These are phyloP conservation scores for Drosophila fungiperda DNA, from an alignment of 2,888 invertebrate genomes.

Conservation along the genomic window DNA sequence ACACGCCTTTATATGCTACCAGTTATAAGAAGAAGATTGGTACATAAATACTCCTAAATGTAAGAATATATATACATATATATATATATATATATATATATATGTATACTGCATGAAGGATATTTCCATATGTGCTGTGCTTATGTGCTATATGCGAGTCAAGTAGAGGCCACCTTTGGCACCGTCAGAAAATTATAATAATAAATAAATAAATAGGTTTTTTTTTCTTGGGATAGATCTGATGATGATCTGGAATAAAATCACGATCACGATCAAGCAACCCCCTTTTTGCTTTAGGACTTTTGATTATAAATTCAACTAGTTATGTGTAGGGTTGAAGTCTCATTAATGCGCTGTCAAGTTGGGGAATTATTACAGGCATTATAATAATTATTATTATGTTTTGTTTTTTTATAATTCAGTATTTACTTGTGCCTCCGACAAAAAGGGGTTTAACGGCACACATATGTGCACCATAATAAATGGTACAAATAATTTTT, in stretches of 20 bases:
- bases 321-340: constrained; percentile 48
- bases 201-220: constrained; percentile 48
- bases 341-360: constrained; percentile 58
- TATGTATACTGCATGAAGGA: constrained; percentile 4
- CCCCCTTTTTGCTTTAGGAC: constrained; percentile 19
- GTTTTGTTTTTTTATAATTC: constrained; percentile 16
- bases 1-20: constrained; percentile 42
- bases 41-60: background rate
- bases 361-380: constrained; percentile 52
- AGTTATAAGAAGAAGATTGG: background rate
- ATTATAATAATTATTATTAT: constrained; percentile 49
- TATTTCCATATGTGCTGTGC: constrained; percentile 5
- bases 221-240: background rate
- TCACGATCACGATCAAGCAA: constrained; percentile 27
- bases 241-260: constrained; percentile 10
- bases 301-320: constrained; percentile 26
- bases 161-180: constrained; percentile 31
- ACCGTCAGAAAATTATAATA: constrained; percentile 44
- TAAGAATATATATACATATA: background rate
- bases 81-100: background rate
- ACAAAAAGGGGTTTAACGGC: constrained; percentile 4
- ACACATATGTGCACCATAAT: constrained; percentile 21
- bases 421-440: constrained; percentile 9
- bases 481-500: constrained; percentile 16
- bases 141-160: constrained; percentile 43